phyloP scores from a whole-genome alignment of 2,888 invertebrate species.

The Chorisops tibialis region DNA sequence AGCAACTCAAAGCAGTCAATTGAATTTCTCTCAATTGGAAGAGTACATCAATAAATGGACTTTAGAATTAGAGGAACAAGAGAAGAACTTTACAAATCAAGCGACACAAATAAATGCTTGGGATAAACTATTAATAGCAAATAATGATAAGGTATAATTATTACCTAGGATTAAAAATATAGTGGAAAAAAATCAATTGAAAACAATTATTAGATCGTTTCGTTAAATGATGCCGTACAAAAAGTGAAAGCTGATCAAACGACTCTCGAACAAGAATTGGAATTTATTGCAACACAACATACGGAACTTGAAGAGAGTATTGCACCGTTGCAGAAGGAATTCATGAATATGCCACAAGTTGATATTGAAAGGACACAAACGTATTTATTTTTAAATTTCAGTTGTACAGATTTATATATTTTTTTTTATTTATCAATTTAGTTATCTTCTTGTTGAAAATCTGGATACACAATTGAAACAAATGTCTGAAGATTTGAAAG shows the following conservation, averaged over 20 bases:
- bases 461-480: slow-evolving; percentile 88
- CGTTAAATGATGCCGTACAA: slow-evolving; percentile 82
- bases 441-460: slow-evolving; percentile 83
- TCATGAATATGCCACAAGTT: slow-evolving; percentile 64
- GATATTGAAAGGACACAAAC: slow-evolving; percentile 90
- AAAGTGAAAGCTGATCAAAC: slow-evolving; percentile 85
- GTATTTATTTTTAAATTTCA: slow-evolving; percentile 44
- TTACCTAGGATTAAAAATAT: too few species aligned
- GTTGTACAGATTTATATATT: background rate
- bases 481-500: slow-evolving; percentile 93
- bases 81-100: slow-evolving; percentile 87
- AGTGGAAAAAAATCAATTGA: slow-evolving; percentile 39
- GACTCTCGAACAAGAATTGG: slow-evolving; percentile 86
- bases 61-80: slow-evolving; percentile 86
- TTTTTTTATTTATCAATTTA: slow-evolving; percentile 48
- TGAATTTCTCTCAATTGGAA: slow-evolving; percentile 83
- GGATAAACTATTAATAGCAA: slow-evolving; percentile 85
- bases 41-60: slow-evolving; percentile 95
- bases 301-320: slow-evolving; percentile 86
- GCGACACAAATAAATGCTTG: slow-evolving; percentile 94
- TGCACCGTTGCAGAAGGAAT: slow-evolving; percentile 78
- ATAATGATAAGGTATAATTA: slow-evolving; percentile 81
- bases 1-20: slow-evolving; percentile 54
- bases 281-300: slow-evolving; percentile 90
- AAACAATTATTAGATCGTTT: slow-evolving; percentile 60